Evolutionary conservation across 2,888 invertebrate genomes (phyloP).

Genomic region (Dermolepida albohirtum): DNA sequence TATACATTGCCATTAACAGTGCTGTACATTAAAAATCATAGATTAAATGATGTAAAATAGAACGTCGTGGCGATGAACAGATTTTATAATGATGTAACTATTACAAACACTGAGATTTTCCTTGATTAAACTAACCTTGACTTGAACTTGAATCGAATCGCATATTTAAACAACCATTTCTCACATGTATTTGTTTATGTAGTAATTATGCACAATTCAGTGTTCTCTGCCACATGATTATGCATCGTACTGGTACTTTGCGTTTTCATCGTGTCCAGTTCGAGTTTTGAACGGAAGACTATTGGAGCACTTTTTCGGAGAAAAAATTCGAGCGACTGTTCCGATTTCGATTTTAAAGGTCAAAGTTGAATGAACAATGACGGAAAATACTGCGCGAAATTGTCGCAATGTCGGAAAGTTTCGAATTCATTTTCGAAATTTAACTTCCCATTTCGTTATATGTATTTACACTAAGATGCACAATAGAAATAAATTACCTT

Average conservation of each 20-base stretch:
- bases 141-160: constrained; percentile 42
- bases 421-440: no score
- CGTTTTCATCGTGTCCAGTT: not conserved
- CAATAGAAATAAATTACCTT: constrained; percentile 54
- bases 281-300: not conserved
- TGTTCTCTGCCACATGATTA: not conserved
- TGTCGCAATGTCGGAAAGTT: constrained; percentile 14
- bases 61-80: constrained; percentile 1
- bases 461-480: not conserved
- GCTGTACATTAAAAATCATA: no score
- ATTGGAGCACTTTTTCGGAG: constrained; percentile 18
- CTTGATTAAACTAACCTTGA: constrained; percentile 42
- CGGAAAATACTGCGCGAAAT: constrained; percentile 17
- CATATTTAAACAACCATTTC: constrained; percentile 39
- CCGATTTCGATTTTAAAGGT: constrained; percentile 55
- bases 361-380: constrained; percentile 56
- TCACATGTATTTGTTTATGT: constrained; percentile 34
- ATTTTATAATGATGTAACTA: constrained; percentile 33
- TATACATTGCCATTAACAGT: no score
- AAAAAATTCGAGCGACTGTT: constrained; percentile 41
- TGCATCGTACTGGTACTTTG: not conserved
- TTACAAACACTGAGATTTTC: constrained; percentile 33
- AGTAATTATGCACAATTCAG: not conserved
- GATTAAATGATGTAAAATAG: no score
- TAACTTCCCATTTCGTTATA: not conserved